Base-by-base conservation (phyloP, 2,113 vertebrate species). In the Cygnus buccinator region DNA sequence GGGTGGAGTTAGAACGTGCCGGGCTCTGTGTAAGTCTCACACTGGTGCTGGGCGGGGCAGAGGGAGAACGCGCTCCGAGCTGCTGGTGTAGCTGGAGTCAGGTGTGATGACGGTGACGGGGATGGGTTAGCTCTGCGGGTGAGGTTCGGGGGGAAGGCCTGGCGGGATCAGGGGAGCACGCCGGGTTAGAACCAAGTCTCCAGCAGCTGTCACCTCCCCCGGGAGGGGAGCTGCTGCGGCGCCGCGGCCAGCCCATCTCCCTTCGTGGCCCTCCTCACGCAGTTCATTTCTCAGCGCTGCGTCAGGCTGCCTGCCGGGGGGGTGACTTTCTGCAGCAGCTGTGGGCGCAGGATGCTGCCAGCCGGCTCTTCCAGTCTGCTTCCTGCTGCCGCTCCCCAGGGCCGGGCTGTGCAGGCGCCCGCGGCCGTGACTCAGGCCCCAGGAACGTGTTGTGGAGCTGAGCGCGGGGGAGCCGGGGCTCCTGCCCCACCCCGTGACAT, bases 351-450 rank as follows among this genome's bases (percentile, higher is more conserved):
- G 95, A 95, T 97, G 96, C 94, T 93, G 78, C 33, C 37, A 89
- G 93, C 95, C 3, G 26, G 94, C 94, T 95, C 78, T 95, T 95
- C 95, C 93, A 95, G 93, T 95, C 93, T 83, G 91, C 87, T 95
- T 97, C 96, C 96, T 97, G 94, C 87, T 83, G 70, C 91, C 81
- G 10, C 87, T 95, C 95, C 96, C 75, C 81, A 70, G 72, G 67
- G 76, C 73, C 1, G 14, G 73, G 80, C 18, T 52, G 68, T 92
- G 83, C 90, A 93, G 93, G 93, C 74, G 21, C 93, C 95, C 70
- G 0, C 89, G 87, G 93, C 70, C 0, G 1, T 95, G 95, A 96
- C 87, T 97, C 96, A 97, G 94, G 84, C 63, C 33, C 63, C 35
- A 1, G 93, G 95, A 95, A 97, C 50, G 91, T 87, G 84, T 93